Evolutionary conservation across 1,140 invertebrate genomes (phyloP), one percentile per base, ranked within the genome.

Genomic region (Ceratosolen solmsi): DNA sequence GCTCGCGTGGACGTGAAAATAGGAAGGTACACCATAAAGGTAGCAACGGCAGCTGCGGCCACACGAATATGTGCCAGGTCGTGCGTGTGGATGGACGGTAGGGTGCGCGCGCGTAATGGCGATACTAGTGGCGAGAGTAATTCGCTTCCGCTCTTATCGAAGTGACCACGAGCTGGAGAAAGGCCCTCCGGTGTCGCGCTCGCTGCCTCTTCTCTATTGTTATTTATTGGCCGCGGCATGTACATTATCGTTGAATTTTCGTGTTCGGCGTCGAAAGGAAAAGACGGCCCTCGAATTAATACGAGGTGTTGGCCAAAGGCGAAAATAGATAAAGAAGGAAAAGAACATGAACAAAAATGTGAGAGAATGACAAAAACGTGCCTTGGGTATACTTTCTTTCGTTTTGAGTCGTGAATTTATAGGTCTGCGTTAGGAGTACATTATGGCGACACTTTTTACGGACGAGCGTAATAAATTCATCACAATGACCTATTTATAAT

Each of bases 61-160:
- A 2, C n/a, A 1, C 49, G 58, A 0, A 3, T n/a, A n/a, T n/a
- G n/a, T n/a, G n/a, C n/a, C n/a, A n/a, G n/a, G n/a, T n/a, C n/a
- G n/a, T 60, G 5, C n/a, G 25, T 60, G 58, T 25, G 25, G 5
- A 9, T 30, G 25, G 25, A 7, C 22, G 74, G 1, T n/a, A 5
- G 38, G 33, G 7, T 20, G 46, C 30, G 22, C 36, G 25, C 22
- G 46, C 54, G 65, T 77, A 77, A 76, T 76, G 27, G 20, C 36
- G 58, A 60, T 41, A n/a, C 33, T 20, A 22, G 56, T 63, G 36
- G 72, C 30, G 27, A 74, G 27, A 17, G 76, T 79, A 63, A 72
- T 79, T 75, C 33, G 41, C 58, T 49, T 33, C n/a, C 75, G 58
- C 79, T 80, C 79, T 80, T 73, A 51, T 74, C 77, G 65, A 71